Evolutionary conservation across 1,140 invertebrate species (phyloP).

Genomic region (Drosophila teissieri): DNA sequence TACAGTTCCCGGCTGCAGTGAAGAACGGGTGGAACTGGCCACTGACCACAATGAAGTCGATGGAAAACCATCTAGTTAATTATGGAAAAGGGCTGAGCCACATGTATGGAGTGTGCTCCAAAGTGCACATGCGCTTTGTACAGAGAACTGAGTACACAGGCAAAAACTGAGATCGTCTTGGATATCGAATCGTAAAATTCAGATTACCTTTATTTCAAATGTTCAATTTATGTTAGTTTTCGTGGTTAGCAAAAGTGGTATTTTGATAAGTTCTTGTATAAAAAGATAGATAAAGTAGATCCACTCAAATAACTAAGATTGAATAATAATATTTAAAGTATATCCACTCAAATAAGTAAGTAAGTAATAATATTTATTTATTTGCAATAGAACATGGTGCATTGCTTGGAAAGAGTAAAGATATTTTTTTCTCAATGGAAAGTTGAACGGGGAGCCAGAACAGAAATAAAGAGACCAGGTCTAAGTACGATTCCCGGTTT

Average conservation of each 20-base stretch:
- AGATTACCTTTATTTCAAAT: not conserved
- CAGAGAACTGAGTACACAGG: constrained; percentile 15
- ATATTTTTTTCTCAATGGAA: constrained; percentile 9
- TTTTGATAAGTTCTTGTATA: too few relatives aligned
- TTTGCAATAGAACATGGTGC: too few relatives aligned
- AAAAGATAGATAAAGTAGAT: too few relatives aligned
- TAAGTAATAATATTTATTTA: too few relatives aligned
- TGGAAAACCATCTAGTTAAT: constrained; percentile 77
- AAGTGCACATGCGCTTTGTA: constrained; percentile 65
- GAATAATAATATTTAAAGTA: too few relatives aligned
- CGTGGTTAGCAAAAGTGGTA: too few relatives aligned
- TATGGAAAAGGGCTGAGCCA: constrained; percentile 61
- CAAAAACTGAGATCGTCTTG: not conserved
- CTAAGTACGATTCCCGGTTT: constrained; percentile 13
- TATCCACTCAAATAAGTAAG: not conserved
- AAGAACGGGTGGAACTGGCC: constrained; percentile 29
- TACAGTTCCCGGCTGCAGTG: constrained; percentile 22
- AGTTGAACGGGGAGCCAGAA: constrained; percentile 12
- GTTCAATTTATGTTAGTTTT: not conserved
- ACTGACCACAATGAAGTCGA: constrained; percentile 45
- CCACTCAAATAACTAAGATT: not conserved
- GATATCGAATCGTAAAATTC: not conserved
- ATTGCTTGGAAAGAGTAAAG: not conserved
- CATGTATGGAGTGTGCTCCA: constrained; percentile 51
- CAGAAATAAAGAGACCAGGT: constrained; percentile 14